phyloP scores from a whole-genome alignment of 2,888 invertebrate species.

The Diabrotica balteata region DNA sequence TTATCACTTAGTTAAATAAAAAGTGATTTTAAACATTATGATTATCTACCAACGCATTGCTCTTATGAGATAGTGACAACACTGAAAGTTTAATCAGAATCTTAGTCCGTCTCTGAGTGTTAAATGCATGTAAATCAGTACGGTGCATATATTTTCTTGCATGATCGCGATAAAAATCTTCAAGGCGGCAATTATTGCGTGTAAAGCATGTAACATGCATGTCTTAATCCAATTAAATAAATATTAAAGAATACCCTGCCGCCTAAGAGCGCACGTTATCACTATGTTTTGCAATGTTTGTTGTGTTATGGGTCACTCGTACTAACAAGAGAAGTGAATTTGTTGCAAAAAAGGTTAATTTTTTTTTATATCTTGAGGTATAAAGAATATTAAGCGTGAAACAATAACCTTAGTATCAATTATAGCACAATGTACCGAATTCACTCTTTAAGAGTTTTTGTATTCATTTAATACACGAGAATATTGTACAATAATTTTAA shows the following conservation, averaged over 20 bases:
- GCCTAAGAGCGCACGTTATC: slow-evolving; percentile 10
- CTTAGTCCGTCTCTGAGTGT: slow-evolving; percentile 8
- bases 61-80: no score
- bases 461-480: no score
- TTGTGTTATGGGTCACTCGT: slow-evolving; percentile 14
- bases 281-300: slow-evolving; percentile 13
- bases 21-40: no score
- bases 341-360: neutral
- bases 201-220: slow-evolving; percentile 47
- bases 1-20: no score
- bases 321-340: slow-evolving; percentile 4
- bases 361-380: no score
- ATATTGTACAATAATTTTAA: no score
- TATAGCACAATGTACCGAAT: no score
- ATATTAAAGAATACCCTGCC: slow-evolving; percentile 39
- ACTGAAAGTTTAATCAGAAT: no score
- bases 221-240: slow-evolving; percentile 51
- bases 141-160: slow-evolving; percentile 35
- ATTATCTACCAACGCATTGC: no score
- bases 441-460: no score
- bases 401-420: no score
- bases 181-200: slow-evolving; percentile 41
- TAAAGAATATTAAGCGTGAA: no score
- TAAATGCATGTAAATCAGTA: slow-evolving; percentile 36
- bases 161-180: slow-evolving; percentile 41